Conservation (phyloP, 1,140 invertebrate genomes). For the Harpegnathos saltator region DNA sequence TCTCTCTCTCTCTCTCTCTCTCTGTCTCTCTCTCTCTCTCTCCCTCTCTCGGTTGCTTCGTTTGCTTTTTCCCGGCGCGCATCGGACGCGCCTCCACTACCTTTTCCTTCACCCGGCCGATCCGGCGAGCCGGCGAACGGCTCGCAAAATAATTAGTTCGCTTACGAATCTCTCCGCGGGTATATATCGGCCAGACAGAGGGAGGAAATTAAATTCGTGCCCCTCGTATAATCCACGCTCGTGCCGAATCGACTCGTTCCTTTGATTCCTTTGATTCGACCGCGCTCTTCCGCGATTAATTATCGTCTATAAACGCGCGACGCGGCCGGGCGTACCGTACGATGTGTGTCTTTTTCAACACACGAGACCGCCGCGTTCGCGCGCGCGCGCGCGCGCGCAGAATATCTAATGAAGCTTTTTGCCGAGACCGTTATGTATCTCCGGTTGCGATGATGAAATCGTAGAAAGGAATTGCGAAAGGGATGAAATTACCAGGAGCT, state of each 20-base stretch:
- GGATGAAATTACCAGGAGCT: conserved; percentile 50
- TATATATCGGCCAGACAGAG: conserved; percentile 49
- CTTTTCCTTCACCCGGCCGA: conserved; percentile 32
- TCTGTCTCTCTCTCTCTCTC: too few relatives aligned
- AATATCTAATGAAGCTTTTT: conserved; percentile 62
- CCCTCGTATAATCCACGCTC: conserved; percentile 48
- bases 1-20: conserved; percentile 1
- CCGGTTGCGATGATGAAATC: conserved; percentile 57
- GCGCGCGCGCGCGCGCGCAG: conserved; percentile 38
- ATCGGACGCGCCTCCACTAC: background rate
- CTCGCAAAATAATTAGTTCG: conserved; percentile 63
- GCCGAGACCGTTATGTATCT: conserved; percentile 28
- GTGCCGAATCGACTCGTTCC: conserved; percentile 62
- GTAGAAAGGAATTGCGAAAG: conserved; percentile 52
- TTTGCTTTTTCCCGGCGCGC: conserved; percentile 8
- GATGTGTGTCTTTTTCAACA: conserved; percentile 44
- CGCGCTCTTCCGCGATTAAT: conserved; percentile 53
- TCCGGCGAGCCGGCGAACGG: conserved; percentile 8
- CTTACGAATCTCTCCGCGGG: conserved; percentile 37
- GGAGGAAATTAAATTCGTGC: conserved; percentile 64
- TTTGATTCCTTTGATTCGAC: conserved; percentile 64
- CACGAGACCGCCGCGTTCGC: conserved; percentile 34
- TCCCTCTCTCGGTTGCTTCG: conserved; percentile 5
- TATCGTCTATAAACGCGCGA: conserved; percentile 53
- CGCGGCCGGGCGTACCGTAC: conserved; percentile 28